Conservation (phyloP, 2,113 vertebrate genomes). For the Calyptomena viridis region DNA sequence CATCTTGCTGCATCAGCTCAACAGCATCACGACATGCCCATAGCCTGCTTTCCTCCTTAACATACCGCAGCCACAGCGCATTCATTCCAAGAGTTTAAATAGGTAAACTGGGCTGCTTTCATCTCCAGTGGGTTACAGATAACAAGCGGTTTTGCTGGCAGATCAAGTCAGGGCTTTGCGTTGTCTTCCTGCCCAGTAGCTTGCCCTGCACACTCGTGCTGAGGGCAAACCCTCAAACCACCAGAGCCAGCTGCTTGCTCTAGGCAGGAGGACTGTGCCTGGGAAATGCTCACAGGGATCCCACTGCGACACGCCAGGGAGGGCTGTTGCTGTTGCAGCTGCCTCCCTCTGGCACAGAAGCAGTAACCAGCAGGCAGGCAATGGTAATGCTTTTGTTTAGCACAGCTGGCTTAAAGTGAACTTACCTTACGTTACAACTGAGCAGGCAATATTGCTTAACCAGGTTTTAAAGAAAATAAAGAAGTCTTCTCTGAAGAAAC, state of each 20-base stretch:
- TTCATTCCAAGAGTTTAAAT: neutral
- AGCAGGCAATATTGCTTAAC: neutral
- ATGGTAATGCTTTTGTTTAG: neutral
- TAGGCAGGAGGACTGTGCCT: neutral
- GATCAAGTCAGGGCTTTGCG: neutral
- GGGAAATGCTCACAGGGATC: neutral
- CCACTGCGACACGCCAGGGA: rapidly evolving
- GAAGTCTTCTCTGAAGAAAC: neutral
- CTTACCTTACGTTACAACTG: neutral
- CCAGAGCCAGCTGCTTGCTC: slow-evolving; percentile 24
- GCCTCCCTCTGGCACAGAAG: neutral
- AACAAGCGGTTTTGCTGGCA: slow-evolving; percentile 24
- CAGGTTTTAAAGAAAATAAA: neutral
- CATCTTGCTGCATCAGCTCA: neutral
- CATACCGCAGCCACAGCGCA: neutral
- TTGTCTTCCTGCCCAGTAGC: neutral
- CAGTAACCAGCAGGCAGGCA: neutral
- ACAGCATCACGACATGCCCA: neutral
- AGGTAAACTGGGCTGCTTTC: slow-evolving; percentile 12
- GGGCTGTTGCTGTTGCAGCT: neutral
- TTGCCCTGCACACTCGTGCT: neutral
- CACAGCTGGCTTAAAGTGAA: neutral
- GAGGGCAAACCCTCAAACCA: slow-evolving; percentile 9
- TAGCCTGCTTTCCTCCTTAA: neutral
- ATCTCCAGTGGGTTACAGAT: slow-evolving; percentile 36